phyloP scores from a whole-genome alignment of 1,140 invertebrate species.

The Chionoecetes opilio region DNA sequence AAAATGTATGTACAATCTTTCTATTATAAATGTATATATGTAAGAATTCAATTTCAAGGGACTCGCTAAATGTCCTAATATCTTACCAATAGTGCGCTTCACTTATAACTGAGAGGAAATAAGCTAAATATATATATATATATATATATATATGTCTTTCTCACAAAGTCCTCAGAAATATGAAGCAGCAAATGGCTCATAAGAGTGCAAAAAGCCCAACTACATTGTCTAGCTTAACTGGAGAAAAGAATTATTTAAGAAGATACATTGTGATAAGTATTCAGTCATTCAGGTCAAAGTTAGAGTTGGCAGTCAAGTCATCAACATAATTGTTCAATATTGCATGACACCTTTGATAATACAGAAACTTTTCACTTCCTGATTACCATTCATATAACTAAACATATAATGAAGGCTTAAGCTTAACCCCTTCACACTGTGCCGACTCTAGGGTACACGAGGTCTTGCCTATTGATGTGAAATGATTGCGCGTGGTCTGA shows the following conservation, averaged over 20 bases:
- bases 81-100: too few relatives aligned
- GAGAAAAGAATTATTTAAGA: neutral
- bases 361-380: neutral
- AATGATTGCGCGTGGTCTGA: too few relatives aligned
- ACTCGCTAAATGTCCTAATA: too few relatives aligned
- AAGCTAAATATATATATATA: neutral
- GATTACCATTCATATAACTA: too few relatives aligned
- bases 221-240: neutral
- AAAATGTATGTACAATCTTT: too few relatives aligned
- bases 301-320: conserved; percentile 11
- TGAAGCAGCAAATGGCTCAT: neutral
- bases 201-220: neutral
- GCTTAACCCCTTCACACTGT: too few relatives aligned
- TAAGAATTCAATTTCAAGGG: too few relatives aligned
- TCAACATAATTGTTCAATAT: neutral
- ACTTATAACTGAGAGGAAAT: too few relatives aligned
- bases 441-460: too few relatives aligned
- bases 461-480: too few relatives aligned
- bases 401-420: too few relatives aligned
- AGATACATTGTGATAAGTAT: neutral
- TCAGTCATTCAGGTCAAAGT: neutral
- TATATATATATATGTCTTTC: neutral
- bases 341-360: neutral
- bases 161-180: neutral
- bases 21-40: too few relatives aligned